Base-by-base conservation (phyloP, 1,140 invertebrate species). In the Lordiphosa clarofinis region DNA sequence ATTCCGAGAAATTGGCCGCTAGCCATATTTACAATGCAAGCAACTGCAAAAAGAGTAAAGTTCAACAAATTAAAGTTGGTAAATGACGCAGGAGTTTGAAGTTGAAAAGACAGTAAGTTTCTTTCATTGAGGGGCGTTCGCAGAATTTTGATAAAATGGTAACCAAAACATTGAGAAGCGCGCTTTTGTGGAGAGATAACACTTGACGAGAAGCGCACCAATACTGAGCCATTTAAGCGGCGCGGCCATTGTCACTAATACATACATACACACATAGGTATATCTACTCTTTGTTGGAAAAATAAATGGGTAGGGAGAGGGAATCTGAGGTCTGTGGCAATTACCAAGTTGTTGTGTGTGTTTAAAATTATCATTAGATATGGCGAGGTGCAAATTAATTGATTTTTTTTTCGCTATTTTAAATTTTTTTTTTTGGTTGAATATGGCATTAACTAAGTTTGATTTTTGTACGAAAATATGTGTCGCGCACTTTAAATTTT, bases 361-460 rank as follows among this genome's bases (percentile, higher is more conserved):
- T 57, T 50, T 46, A 62, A 79, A 79, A 81, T 79, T 79, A 79
- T 81, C 75, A 73, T 78, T 63, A 55, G 62, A 72, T 62, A 46
- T 61, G 35, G 65, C 58, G 64, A 63, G 53, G 66, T 66, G 56
- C 67, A 78, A 75, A 79, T 81, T 62, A 79, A 81, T 71, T 70
- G 66, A 54, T 50, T 58, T 76, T 58, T 38, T 21, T 5, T 40
- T 35, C 9, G n/a, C 21, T 28, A 40, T 21, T 21, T 21, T 21
- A 19, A 13, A 13, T 40, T 54, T 46, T n/a, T n/a, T n/a, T n/a
- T n/a, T n/a, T n/a, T n/a, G n/a, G n/a, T 31, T 28, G 42, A 44
- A 28, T 44, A 21, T 11, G 11, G 42, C 1, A n/a, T n/a, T n/a
- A n/a, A n/a, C n/a, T n/a, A 24, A 44, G 42, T 7, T 37, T 24